These are phyloP conservation scores for Mastomys coucha DNA, from an alignment of 2,113 vertebrate species.

Conservation along the genomic window DNA sequence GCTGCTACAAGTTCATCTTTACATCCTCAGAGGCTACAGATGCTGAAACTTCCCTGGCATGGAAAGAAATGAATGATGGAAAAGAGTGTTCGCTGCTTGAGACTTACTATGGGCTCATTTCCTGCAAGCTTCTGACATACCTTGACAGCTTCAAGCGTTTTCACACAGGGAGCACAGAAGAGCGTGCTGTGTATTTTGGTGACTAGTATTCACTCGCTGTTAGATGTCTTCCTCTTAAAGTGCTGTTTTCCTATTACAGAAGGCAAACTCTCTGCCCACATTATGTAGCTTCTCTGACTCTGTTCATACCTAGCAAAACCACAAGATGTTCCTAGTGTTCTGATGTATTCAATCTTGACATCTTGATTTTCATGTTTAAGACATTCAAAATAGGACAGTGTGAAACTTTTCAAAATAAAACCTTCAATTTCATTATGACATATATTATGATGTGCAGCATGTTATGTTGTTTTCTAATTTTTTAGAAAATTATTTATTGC, in stretches of 20 bases:
- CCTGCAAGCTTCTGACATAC: conserved; percentile 93
- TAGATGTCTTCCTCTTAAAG: conserved; percentile 23
- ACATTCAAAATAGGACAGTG: conserved; percentile 29
- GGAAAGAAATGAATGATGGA: conserved; percentile 89
- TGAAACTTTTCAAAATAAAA: conserved; percentile 71
- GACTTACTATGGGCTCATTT: conserved; percentile 93
- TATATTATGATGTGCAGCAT: neutral
- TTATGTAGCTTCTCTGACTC: conserved; percentile 38
- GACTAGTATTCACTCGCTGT: conserved; percentile 64
- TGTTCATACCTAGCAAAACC: conserved; percentile 15
- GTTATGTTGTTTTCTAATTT: neutral
- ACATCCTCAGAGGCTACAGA: conserved; percentile 87
- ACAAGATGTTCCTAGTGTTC: conserved; percentile 30
- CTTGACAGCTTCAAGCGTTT: conserved; percentile 90
- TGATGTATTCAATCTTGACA: neutral
- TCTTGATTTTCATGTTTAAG: conserved; percentile 42
- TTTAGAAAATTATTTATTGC: neutral
- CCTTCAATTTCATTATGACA: neutral
- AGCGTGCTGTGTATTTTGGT: conserved; percentile 69
- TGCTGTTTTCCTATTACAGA: neutral
- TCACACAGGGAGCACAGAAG: conserved; percentile 77
- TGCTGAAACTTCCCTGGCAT: conserved; percentile 86
- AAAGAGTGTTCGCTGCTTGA: conserved; percentile 89
- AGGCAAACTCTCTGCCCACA: neutral
- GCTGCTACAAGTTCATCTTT: conserved; percentile 96